Evolutionary conservation across 2,888 invertebrate species (phyloP).

Genomic region (Choristoneura rosaceana): DNA sequence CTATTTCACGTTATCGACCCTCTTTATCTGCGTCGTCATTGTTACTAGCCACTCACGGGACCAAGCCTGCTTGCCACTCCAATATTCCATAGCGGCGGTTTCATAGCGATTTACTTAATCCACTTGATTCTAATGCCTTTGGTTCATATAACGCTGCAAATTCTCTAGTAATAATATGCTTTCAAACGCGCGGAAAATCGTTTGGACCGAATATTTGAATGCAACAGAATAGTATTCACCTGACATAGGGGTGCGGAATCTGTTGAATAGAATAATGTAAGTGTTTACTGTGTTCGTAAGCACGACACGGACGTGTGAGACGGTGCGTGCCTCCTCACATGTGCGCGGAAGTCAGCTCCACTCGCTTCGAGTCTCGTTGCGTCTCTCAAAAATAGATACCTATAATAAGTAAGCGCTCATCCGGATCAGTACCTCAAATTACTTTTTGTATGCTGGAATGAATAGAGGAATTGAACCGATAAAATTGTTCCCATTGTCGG

Average conservation of each 20-base stretch:
- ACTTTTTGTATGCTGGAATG: conserved; percentile 79
- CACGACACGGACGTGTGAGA: conserved; percentile 64
- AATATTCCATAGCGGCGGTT: conserved; percentile 49
- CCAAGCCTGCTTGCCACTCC: conserved; percentile 67
- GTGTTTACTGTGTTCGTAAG: conserved; percentile 62
- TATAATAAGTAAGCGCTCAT: conserved; percentile 74
- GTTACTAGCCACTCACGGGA: conserved; percentile 79
- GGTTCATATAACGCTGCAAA: conserved; percentile 27
- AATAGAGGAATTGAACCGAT: conserved; percentile 79
- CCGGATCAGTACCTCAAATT: conserved; percentile 78
- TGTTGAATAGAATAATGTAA: conserved; percentile 55
- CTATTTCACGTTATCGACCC: conserved; percentile 83
- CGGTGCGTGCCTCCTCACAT: conserved; percentile 73
- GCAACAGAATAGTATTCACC: conserved; percentile 19
- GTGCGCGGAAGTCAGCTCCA: conserved; percentile 78
- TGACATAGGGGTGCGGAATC: conserved; percentile 23
- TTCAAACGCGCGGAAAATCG: conserved; percentile 10
- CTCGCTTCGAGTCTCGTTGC: conserved; percentile 68
- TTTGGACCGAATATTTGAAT: conserved; percentile 24
- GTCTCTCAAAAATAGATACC: conserved; percentile 55
- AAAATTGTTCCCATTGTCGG: conserved; percentile 73
- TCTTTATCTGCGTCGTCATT: conserved; percentile 83
- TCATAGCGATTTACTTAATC: conserved; percentile 41
- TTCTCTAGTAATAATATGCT: conserved; percentile 24
- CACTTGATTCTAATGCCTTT: conserved; percentile 32